phyloP scores from a whole-genome alignment of 2,113 vertebrate genomes.

The Oreochromis niloticus region DNA sequence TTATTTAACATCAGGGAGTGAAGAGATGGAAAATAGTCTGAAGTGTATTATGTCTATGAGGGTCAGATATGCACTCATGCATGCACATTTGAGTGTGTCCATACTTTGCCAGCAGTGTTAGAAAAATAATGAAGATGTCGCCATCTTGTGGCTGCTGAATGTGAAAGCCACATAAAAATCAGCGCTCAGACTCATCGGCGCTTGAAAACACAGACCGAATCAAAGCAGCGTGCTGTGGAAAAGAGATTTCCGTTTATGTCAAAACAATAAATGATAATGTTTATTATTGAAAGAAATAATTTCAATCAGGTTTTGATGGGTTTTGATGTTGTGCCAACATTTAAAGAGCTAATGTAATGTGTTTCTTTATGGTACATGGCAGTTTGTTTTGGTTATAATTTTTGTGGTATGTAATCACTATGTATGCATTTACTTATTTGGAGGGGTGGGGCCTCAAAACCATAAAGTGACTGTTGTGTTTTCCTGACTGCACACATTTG shows the following conservation, averaged over 20 bases:
- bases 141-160: constrained; percentile 57
- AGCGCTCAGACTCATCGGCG: neutral
- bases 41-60: neutral
- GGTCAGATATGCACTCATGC: neutral
- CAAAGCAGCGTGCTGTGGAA: neutral
- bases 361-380: neutral
- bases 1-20: constrained; percentile 2
- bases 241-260: neutral
- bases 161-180: neutral
- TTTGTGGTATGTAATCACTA: neutral
- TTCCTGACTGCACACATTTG: neutral
- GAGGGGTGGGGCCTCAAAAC: neutral
- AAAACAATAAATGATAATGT: neutral
- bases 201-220: neutral
- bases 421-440: too few relatives aligned
- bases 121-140: constrained; percentile 25
- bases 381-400: neutral
- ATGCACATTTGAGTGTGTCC: neutral
- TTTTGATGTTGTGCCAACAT: neutral
- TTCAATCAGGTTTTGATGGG: neutral
- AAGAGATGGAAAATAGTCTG: neutral
- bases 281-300: neutral
- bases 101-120: neutral
- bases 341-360: neutral
- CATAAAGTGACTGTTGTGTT: neutral